Evolutionary conservation across 2,888 invertebrate species (phyloP).

Genomic region (Chromoteleia sp.): DNA sequence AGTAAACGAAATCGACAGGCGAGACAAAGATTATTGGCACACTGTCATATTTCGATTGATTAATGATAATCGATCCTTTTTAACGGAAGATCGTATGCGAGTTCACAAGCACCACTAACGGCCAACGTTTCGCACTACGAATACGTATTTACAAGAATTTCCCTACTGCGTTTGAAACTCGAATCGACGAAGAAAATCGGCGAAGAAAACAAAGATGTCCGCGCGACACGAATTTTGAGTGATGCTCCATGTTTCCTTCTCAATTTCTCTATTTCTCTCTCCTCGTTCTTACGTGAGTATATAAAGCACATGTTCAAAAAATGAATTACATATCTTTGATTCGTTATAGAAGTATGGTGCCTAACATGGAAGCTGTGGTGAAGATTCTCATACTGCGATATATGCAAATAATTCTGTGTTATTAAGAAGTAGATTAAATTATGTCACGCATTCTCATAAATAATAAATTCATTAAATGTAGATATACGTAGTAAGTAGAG

Average conservation of each 20-base stretch:
- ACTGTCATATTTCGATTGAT: constrained; percentile 78
- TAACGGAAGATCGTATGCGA: constrained; percentile 67
- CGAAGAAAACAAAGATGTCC: constrained; percentile 24
- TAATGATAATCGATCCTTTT: constrained; percentile 61
- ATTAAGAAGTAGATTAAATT: too few species aligned
- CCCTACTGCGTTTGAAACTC: constrained; percentile 28
- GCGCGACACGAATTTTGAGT: constrained; percentile 46
- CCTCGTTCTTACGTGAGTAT: constrained; percentile 25
- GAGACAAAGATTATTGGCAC: constrained; percentile 81
- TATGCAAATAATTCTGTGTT: too few species aligned
- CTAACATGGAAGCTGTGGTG: too few species aligned
- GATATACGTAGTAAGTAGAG: too few species aligned
- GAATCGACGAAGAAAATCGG: constrained; percentile 32
- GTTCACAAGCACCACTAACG: constrained; percentile 63
- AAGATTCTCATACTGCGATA: too few species aligned
- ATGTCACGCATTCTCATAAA: too few species aligned
- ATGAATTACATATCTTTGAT: constrained; percentile 4
- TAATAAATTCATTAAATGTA: too few species aligned
- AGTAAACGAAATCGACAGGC: constrained; percentile 69
- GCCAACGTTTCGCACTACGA: constrained; percentile 58
- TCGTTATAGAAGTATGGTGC: background rate
- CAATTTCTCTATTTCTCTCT: background rate
- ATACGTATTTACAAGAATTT: constrained; percentile 60
- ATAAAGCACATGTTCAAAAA: constrained; percentile 42
- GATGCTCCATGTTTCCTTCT: constrained; percentile 34